Conservation (phyloP, 2,113 vertebrate species). For the Odocoileus hemionus region DNA sequence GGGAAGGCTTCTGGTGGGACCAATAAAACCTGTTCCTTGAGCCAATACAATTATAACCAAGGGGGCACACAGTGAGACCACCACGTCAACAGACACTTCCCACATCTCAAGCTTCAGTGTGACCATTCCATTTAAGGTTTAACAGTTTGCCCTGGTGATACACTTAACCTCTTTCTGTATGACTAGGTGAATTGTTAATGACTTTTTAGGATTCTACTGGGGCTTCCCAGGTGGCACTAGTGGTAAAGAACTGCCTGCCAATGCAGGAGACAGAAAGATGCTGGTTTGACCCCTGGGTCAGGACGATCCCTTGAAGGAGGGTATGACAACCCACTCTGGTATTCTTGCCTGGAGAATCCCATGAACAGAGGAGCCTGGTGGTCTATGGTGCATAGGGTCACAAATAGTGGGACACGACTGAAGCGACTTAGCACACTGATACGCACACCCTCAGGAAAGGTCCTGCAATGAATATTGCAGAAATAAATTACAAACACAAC, state of each 20-base stretch:
- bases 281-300: not conserved
- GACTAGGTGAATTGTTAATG: not conserved
- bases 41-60: not conserved
- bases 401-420: not conserved
- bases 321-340: rapidly evolving
- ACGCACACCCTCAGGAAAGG: not conserved
- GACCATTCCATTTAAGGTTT: not conserved
- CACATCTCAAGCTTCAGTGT: not conserved
- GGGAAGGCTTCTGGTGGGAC: not conserved
- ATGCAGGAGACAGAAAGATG: rapidly evolving
- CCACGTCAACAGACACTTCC: not conserved
- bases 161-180: not conserved
- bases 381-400: not conserved
- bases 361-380: not conserved
- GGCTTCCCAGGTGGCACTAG: not conserved
- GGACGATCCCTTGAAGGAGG: not conserved
- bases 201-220: not conserved
- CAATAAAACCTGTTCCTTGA: not conserved
- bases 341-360: not conserved
- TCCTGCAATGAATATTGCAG: not conserved
- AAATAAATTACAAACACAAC: not conserved
- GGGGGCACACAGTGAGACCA: rapidly evolving
- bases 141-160: not conserved
- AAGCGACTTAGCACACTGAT: not conserved
- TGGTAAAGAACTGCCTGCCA: not conserved